These are phyloP conservation scores for Leptonema lineaticorne DNA, from an alignment of 1,140 invertebrate genomes.

Conservation along the genomic window DNA sequence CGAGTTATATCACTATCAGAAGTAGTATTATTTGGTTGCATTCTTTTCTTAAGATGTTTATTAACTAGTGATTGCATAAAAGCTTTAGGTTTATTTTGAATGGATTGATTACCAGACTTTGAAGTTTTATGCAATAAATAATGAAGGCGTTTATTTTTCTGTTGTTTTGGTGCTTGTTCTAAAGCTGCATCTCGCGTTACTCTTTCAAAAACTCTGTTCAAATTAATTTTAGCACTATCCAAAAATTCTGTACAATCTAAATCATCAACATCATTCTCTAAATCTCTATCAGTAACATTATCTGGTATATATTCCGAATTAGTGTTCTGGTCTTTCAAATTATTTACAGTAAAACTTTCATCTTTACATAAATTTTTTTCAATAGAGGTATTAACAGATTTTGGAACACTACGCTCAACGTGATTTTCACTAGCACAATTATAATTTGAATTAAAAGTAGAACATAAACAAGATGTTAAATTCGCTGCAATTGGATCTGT, in stretches of 20 bases:
- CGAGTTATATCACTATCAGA: constrained; percentile 46
- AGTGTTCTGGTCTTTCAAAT: neutral
- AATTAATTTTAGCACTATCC: neutral
- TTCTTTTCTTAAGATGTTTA: constrained; percentile 53
- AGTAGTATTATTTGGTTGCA: constrained; percentile 31
- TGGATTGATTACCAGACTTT: constrained; percentile 54
- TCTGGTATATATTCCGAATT: neutral
- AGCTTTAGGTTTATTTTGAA: constrained; percentile 54
- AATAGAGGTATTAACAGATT: neutral
- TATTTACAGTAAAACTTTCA: neutral
- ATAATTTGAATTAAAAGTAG: constrained; percentile 43
- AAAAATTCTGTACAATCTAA: neutral
- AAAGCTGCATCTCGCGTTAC: neutral
- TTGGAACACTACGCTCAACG: constrained; percentile 1
- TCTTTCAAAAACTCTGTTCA: neutral
- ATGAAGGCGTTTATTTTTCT: constrained; percentile 55
- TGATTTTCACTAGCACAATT: constrained; percentile 34
- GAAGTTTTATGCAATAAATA: constrained; percentile 57
- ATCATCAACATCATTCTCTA: neutral
- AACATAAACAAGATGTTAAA: constrained; percentile 52
- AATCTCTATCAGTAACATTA: neutral
- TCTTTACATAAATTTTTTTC: neutral
- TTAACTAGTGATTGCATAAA: constrained; percentile 56
- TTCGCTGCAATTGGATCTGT: constrained; percentile 53
- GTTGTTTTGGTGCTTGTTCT: constrained; percentile 46